Evolutionary conservation across 1,140 invertebrate genomes (phyloP), one percentile per base, ranked within the genome.

Genomic region (Bilobella aurantiaca): DNA sequence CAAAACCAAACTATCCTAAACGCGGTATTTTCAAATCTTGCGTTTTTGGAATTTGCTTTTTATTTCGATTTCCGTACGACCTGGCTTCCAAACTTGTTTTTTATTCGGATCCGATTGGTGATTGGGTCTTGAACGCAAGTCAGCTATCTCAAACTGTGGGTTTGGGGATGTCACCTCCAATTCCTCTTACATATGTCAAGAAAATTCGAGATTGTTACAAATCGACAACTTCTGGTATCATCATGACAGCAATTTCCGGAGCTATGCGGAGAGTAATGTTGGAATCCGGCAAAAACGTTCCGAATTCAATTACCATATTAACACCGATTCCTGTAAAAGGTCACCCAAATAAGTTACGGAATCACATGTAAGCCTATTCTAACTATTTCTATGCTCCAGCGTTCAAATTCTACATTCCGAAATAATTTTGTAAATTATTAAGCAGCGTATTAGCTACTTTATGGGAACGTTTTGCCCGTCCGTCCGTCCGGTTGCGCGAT

Each of bases 291-390:
- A 16, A 5, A 18, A 5, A 5, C 5, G 12, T 53, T 8, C 49
- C 49, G 14, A 23, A 53, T 5, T 53, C 8, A 5, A 16, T 53
- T 23, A 53, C 14, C 49, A 23, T 53, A 5, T 23, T 53, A 53
- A 53, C 49, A 53, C 14, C 21, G 23, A 12, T 53, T 53, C 49
- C 49, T 23, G 49, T 53, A 12, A 8, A 8, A 23, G 25, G 25
- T 8, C 49, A 53, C 25, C 49, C 49, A 23, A 23, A 53, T 12
- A 53, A 53, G 23, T 23, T 53, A 8, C 12, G 49, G 21, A 53
- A 53, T 53, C 49, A 53, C 49, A 53, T 53, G 49, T 42, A 42
- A 42, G n/a, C n/a, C n/a, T n/a, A n/a, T n/a, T n/a, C n/a, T n/a
- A n/a, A n/a, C n/a, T n/a, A n/a, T n/a, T n/a, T n/a, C n/a, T n/a